Evolutionary conservation across 2,888 invertebrate species (phyloP).

Genomic region (Eilema depressum): DNA sequence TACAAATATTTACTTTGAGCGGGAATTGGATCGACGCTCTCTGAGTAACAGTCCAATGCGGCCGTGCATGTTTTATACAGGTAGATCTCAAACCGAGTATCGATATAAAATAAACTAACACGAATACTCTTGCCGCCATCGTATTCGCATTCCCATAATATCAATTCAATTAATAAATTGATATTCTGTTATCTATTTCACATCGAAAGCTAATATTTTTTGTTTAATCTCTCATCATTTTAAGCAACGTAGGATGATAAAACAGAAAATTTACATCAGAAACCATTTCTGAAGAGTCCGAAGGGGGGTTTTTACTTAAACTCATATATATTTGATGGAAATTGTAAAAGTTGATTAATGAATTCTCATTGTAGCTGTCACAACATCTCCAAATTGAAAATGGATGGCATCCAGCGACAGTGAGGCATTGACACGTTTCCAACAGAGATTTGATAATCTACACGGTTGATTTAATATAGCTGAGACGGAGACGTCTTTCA

Average conservation of each 20-base stretch:
- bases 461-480: background rate
- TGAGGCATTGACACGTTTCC: conserved; percentile 22
- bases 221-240: conserved; percentile 3
- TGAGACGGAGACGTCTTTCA: conserved; percentile 15
- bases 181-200: conserved; percentile 15
- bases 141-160: background rate
- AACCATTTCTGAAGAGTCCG: conserved; percentile 19
- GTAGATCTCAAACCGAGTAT: background rate
- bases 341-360: conserved; percentile 84
- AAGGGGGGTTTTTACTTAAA: conserved; percentile 46
- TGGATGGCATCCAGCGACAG: conserved; percentile 44
- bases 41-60: no score
- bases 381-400: conserved; percentile 60
- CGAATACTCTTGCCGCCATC: background rate
- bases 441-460: conserved; percentile 1
- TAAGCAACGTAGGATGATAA: conserved; percentile 1
- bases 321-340: conserved; percentile 66
- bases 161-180: conserved; percentile 28
- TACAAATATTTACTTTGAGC: no score
- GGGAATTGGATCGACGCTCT: no score
- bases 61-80: no score
- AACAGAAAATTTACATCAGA: conserved; percentile 30
- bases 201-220: conserved; percentile 12
- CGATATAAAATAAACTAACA: background rate
- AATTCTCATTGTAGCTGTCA: conserved; percentile 69